A percentile compares a stretch with the other conserved stretches of the same genome.
Conservation (phyloP, 1,140 invertebrate genomes). For the Drosophila repletoides region DNA sequence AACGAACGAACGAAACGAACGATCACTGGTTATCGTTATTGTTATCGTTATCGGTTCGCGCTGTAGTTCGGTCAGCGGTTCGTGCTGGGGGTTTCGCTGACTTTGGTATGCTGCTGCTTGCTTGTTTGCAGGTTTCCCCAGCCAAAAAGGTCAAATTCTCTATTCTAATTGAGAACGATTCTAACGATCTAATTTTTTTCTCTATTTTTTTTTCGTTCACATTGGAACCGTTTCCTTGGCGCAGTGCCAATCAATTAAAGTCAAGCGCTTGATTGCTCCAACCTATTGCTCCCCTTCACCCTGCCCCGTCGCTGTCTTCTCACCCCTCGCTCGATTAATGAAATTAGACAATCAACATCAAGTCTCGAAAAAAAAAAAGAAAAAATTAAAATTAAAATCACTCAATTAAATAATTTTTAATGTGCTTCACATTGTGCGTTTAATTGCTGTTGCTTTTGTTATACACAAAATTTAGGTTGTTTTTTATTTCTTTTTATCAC, state of each 20-base stretch:
- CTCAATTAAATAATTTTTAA: conserved; percentile 81
- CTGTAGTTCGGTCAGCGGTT: neutral
- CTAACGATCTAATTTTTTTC: conserved; percentile 27
- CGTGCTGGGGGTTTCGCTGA: neutral
- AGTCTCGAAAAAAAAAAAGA: conserved; percentile 28
- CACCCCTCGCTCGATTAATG: conserved; percentile 57
- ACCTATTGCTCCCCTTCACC: conserved; percentile 32
- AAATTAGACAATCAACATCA: conserved; percentile 76
- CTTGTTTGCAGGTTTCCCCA: neutral
- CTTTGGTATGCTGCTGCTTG: neutral
- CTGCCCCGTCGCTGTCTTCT: neutral
- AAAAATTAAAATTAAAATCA: conserved; percentile 67
- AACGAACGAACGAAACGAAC: conserved; percentile 23
- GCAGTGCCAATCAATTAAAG: conserved; percentile 63
- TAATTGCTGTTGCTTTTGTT: conserved; percentile 25
- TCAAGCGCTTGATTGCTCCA: conserved; percentile 48
- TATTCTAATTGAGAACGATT: conserved; percentile 71
- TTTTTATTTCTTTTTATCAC: neutral
- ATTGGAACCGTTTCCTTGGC: conserved; percentile 60
- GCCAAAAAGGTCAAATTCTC: conserved; percentile 62
- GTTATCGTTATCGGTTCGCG: neutral
- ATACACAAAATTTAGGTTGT: conserved; percentile 19
- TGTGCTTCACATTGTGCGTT: conserved; percentile 50
- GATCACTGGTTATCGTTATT: conserved; percentile 6
- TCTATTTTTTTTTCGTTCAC: too few species aligned